Base-by-base conservation (phyloP, 92 coral and sea anemone genomes). In the Phenganax stokvisi region DNA sequence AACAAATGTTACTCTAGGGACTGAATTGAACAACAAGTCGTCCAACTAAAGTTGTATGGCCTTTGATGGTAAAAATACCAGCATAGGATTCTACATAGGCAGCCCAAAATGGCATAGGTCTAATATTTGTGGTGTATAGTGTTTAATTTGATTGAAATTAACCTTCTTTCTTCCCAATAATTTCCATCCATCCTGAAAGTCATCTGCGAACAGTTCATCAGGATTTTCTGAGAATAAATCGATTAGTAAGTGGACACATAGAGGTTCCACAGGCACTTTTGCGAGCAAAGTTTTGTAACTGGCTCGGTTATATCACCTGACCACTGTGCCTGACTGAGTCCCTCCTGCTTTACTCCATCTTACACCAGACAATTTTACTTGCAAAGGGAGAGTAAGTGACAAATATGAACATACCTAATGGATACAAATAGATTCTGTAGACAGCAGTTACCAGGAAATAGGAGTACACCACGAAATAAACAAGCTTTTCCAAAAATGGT, bases 121-220 rank as follows among this genome's bases (percentile, higher is more conserved):
- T 17, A 17, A 65, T 3, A 20, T 20, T 20, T 28, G 10, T 17
- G 25, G 27, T 11, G 10, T 11, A 2, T 15, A 0, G 10, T 10
- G 31, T 17, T 65, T 65, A 11, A 17, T 10, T 65, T 0, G 71
- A 65, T 65, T 11, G 10, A 2, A 65, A 73, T 51, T n/a, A 37
- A 91, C 97, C 97, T 83, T 91, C 57, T 84, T 81, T 57, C 93
- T 84, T 67, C 97, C 97, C 59, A 87, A 82, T 62, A 89, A 56
- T 56, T 68, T 79, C 97, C 97, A 91, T 57, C 91, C 92, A 74
- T 86, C 84, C 11, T 77, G 37, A 60, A 86, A 82, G 73, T 89
- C 92, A 8, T 76, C 91, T 29, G 76, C 82, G 54, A 87, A 89
- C 57, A 91, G 79, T 28, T 85, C 78, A 51, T 86, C 85, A 67